Base-by-base conservation (phyloP, 2,797 vertebrate genomes). In the Lagorchestes hirsutus region DNA sequence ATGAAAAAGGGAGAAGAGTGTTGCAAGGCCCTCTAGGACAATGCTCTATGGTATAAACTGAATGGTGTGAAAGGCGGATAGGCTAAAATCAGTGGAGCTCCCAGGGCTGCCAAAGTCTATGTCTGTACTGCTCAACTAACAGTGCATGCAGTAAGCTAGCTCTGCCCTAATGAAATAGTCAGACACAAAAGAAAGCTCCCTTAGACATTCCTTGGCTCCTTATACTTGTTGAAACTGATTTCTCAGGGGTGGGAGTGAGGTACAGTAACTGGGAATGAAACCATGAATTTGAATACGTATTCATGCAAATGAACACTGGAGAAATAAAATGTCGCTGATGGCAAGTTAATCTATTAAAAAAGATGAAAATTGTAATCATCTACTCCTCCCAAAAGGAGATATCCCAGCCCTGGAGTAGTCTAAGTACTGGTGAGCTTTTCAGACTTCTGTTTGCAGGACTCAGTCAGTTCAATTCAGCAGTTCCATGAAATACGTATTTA, bases 31-130 rank as follows among this genome's bases (percentile, higher is more conserved):
- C 74, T 93, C 58, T 0, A 0, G 56, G 31, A 62, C 6, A 91
- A 16, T 90, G 52, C 54, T 46, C 27, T 50, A 22, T 59, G 96
- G 24, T 91, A 94, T 93, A 94, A 96, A 93, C 94, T 95, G 95
- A 92, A 46, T 46, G 90, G 93, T 3, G 0, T 56, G 52, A 31
- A 93, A 96, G 87, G 62, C 40, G 96, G 54, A 95, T 62, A 92
- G 92, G 58, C 92, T 96, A 92, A 95, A 96, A 92, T 90, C 91
- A 92, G 90, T 97, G 95, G 94, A 50, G 87, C 34, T 94, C 94
- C 28, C 34, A 22, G 14, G 12, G 6, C 14, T 96, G 55, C 59
- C 56, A 54, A 95, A 94, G 54, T 90, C 67, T 91, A 59, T 96
- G 31, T 29, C n/a, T 92, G 29, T 40, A 90, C 93, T 91, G 93